Evolutionary conservation across 2,888 invertebrate species (phyloP), one percentile per base, ranked within the genome.

Genomic region (Xanthorhoe spadicearia): DNA sequence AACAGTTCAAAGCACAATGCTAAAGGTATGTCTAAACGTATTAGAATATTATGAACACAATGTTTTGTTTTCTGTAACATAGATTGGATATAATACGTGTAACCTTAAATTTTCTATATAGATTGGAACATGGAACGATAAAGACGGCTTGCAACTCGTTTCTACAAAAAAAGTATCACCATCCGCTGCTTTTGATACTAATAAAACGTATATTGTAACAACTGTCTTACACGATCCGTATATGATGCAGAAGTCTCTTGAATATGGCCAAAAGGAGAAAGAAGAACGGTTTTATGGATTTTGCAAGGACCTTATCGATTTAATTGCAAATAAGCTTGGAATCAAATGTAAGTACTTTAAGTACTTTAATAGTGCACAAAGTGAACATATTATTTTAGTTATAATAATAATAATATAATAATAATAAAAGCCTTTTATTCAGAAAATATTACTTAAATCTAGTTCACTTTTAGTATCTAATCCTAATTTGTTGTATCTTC

Each of bases 1-100:
- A 97, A 98, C 98, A 4, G 96, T 98, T 64, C 97, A 98, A 81
- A 97, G 98, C 82, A 97, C 97, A 32, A 97, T 98, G 96, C 95
- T 98, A 17, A 97, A 98, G 94, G 96, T 96, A 83, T 38, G 53
- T 54, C 35, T 5, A 43, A n/a, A n/a, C n/a, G n/a, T n/a, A n/a
- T n/a, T n/a, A n/a, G n/a, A n/a, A n/a, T n/a, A n/a, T n/a, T n/a
- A n/a, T n/a, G n/a, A n/a, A n/a, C n/a, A n/a, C n/a, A n/a, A n/a
- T n/a, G n/a, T n/a, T n/a, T n/a, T n/a, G n/a, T n/a, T n/a, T n/a
- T n/a, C n/a, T n/a, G n/a, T n/a, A n/a, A n/a, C n/a, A n/a, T n/a
- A n/a, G n/a, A n/a, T n/a, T n/a, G n/a, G n/a, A n/a, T n/a, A n/a
- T n/a, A n/a, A n/a, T n/a, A n/a, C n/a, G n/a, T 48, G 5, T 35